Evolutionary conservation across 2,113 vertebrate genomes (phyloP).

Genomic region (Gallinago paraguaiae): DNA sequence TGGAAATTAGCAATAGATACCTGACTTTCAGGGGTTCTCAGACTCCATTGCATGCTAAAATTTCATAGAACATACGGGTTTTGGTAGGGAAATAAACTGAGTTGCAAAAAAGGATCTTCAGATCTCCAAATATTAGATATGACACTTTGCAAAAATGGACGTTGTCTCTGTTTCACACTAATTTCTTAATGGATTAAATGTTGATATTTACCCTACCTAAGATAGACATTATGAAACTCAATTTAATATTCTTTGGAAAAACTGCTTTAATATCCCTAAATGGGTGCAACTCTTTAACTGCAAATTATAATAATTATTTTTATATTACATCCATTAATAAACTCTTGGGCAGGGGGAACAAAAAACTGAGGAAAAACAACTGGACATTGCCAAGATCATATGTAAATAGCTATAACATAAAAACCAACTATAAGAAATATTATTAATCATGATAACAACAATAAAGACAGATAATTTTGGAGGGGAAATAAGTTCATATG

Average conservation of each 20-base stretch:
- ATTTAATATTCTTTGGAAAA: slow-evolving; percentile 17
- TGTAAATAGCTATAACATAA: not conserved
- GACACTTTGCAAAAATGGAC: not conserved
- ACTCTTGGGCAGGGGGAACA: not conserved
- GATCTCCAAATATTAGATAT: not conserved
- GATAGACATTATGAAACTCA: not conserved
- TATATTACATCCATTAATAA: not conserved
- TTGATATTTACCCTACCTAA: not conserved
- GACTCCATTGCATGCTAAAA: not conserved
- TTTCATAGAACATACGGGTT: not conserved
- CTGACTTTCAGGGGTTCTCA: not conserved
- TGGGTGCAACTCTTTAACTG: not conserved
- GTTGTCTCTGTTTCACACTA: not conserved
- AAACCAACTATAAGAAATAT: not conserved
- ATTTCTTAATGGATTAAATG: not conserved
- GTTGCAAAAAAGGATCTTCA: not conserved
- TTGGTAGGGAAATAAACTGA: not conserved
- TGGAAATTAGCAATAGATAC: not conserved
- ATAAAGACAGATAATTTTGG: not conserved
- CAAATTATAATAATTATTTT: not conserved
- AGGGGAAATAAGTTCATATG: not conserved
- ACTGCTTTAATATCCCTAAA: not conserved
- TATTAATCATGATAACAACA: not conserved
- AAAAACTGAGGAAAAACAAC: not conserved
- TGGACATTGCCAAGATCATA: not conserved